These are phyloP conservation scores for Trinorchestia longiramus DNA, from an alignment of 1,140 invertebrate species.

Conservation along the genomic window DNA sequence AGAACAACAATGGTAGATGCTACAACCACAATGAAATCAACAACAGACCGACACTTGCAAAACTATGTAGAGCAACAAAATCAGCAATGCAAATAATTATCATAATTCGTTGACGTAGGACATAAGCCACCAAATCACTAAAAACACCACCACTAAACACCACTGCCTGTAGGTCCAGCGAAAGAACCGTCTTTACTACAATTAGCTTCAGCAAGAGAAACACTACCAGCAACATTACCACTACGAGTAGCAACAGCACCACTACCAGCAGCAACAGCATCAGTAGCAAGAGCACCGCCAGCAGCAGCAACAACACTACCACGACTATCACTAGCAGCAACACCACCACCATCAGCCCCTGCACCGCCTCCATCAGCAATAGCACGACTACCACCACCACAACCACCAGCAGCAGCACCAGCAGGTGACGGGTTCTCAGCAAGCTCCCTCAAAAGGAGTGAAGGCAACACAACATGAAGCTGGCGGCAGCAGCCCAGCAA, in stretches of 20 bases:
- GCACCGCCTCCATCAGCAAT: not conserved
- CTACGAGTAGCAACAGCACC: too few relatives aligned
- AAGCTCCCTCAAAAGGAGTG: not conserved
- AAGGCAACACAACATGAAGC: not conserved
- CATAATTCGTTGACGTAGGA: too few relatives aligned
- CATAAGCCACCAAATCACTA: too few relatives aligned
- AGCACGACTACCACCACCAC: not conserved
- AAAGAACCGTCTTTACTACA: not conserved
- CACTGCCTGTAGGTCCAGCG: not conserved
- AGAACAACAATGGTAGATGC: too few relatives aligned
- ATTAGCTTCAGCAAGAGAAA: not conserved
- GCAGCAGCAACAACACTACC: not conserved
- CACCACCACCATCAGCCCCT: too few relatives aligned
- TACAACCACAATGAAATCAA: too few relatives aligned
- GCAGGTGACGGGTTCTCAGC: not conserved
- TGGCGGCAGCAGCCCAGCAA: not conserved
- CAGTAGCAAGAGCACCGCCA: not conserved
- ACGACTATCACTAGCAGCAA: too few relatives aligned
- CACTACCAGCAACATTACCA: not conserved
- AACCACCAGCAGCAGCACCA: not conserved
- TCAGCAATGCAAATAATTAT: too few relatives aligned
- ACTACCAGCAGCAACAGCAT: not conserved
- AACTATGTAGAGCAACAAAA: too few relatives aligned
- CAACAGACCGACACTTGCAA: too few relatives aligned
- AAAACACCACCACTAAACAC: too few relatives aligned